A percentile compares a stretch with the other conserved stretches of the same genome.
phyloP scores from a whole-genome alignment of 2,797 vertebrate species.

The Erethizon dorsatum region DNA sequence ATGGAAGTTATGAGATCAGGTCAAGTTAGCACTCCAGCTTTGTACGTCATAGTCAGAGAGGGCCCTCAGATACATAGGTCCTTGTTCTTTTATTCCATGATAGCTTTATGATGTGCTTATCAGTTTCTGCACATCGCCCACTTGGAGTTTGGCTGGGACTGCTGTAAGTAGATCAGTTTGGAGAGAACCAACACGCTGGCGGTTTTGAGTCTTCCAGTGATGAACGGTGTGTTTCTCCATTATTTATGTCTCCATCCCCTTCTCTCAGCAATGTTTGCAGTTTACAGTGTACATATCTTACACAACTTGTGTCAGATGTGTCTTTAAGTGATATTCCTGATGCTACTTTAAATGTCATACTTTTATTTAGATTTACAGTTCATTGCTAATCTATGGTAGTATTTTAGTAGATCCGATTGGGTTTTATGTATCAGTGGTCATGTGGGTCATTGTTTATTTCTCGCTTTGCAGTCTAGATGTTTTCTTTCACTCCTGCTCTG shows the following conservation, averaged over 20 bases:
- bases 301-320: not conserved
- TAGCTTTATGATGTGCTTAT: not conserved
- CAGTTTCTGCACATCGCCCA: not conserved
- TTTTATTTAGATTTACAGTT: not conserved
- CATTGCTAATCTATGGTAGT: not conserved
- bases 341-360: not conserved
- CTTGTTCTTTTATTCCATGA: not conserved
- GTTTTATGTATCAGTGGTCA: not conserved
- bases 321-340: not conserved
- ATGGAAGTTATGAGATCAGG: not conserved
- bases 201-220: not conserved
- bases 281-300: rapidly evolving
- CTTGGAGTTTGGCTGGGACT: not conserved
- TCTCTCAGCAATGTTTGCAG: not conserved
- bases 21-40: not conserved
- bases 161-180: not conserved
- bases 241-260: not conserved
- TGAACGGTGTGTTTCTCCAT: not conserved
- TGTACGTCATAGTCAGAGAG: not conserved
- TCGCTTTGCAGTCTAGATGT: too few relatives aligned
- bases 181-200: not conserved
- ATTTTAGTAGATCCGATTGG: not conserved
- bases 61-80: too few relatives aligned
- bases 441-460: not conserved
- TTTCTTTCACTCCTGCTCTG: not conserved